Base-by-base conservation (phyloP, 2,888 invertebrate genomes). In the Neoitamus cyanurus region DNA sequence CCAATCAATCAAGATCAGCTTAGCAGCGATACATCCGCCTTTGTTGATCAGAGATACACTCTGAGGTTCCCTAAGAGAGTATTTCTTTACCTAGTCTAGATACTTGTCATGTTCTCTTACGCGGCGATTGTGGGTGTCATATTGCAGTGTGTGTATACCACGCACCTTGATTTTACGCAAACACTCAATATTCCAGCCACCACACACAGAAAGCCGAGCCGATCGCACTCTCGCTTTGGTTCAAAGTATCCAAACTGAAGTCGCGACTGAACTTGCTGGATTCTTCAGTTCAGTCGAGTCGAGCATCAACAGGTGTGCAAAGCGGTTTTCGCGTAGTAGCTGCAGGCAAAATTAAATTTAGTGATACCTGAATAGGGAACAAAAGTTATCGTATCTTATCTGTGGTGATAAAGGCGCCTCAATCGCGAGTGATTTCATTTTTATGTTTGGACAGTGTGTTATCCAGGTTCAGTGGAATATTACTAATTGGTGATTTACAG, bases 291-390 rank as follows among this genome's bases (percentile, higher is more conserved):
- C 83, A 83, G 83, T 83, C 46, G 72, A 73, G 73, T 73, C 46
- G 46, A 73, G 31, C 83, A 46, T 83, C 83, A 83, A 83, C 83
- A 83, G 83, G 83, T 83, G 83, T 48, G 72, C 70, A 34, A 20
- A 73, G 25, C 72, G 48, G 82, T 37, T 82, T 68, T 37, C 69
- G 68, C 37, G 82, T 82, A 46, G 15, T 69, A 69, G 58, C 58
- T 58, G 20, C 9, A 58, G 25, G 2, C 9, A 58, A 58, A 58
- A 58, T 15, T 58, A 25, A 25, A 58, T 58, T 58, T 25, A 58
- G 58, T 25, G 58, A 58, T 58, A 58, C 58, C 58, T 58, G 58
- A 6, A 6, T 34, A 7, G 11, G 48, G 58, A 20, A 58, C n/a
- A 72, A 3, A 31, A 72, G 20, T 72, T 58, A 58, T 58, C 58